phyloP scores from a whole-genome alignment of 2,888 invertebrate species.

The Drosophila stalkeri region DNA sequence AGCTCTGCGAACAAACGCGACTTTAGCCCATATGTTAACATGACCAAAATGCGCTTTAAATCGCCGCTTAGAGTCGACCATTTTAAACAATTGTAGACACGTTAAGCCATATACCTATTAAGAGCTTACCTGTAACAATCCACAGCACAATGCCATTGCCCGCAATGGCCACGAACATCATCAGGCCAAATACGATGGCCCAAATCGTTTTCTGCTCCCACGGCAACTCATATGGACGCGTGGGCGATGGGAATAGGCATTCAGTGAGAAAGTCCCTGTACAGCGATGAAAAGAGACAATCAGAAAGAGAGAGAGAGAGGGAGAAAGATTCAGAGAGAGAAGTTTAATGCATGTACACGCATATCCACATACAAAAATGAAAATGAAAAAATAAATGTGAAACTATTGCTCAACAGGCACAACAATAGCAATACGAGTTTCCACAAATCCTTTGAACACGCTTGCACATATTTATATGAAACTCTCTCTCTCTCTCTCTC shows the following conservation, averaged over 20 bases:
- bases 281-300: background rate
- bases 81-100: slow-evolving; percentile 2
- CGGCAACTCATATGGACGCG: slow-evolving; percentile 87
- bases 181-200: slow-evolving; percentile 90
- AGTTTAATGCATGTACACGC: slow-evolving; percentile 1
- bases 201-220: slow-evolving; percentile 91
- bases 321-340: background rate
- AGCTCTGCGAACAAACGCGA: background rate
- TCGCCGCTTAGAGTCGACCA: slow-evolving; percentile 9
- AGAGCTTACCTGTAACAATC: slow-evolving; percentile 92
- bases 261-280: slow-evolving; percentile 87
- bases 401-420: slow-evolving; percentile 14
- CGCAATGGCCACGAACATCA: slow-evolving; percentile 92
- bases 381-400: slow-evolving; percentile 2
- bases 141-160: slow-evolving; percentile 97
- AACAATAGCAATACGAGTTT: slow-evolving; percentile 11
- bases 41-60: slow-evolving; percentile 4
- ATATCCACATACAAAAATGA: background rate
- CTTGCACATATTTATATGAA: background rate
- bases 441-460: slow-evolving; percentile 20
- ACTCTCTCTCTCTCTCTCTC: no score
- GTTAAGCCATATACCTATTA: slow-evolving; percentile 9
- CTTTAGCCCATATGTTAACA: background rate
- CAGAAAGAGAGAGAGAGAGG: background rate
- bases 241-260: slow-evolving; percentile 87